Conservation (phyloP, 2,113 vertebrate species). For the Cynocephalus volans region DNA sequence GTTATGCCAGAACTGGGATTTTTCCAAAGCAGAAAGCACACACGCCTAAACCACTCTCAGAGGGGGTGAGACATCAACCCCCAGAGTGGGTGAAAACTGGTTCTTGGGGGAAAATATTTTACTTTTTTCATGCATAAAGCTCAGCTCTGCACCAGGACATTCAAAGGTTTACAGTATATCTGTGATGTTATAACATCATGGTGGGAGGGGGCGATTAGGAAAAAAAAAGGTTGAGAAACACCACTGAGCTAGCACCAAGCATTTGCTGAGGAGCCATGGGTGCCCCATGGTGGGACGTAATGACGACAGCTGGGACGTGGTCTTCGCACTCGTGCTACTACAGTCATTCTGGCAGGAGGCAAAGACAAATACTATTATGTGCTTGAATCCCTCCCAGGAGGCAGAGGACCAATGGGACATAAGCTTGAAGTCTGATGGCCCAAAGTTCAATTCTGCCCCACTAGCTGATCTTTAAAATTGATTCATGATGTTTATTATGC, state of each 20-base stretch:
- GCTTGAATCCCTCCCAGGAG: neutral
- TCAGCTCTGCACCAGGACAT: rapidly evolving
- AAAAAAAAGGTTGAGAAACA: neutral
- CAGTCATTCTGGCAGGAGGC: rapidly evolving
- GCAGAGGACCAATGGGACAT: neutral
- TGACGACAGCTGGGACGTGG: rapidly evolving
- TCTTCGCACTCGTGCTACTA: too few relatives aligned
- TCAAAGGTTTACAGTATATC: rapidly evolving
- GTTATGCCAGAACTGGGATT: neutral
- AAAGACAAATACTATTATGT: rapidly evolving
- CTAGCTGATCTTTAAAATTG: too few relatives aligned
- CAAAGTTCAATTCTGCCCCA: neutral
- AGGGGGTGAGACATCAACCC: too few relatives aligned
- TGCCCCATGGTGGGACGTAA: rapidly evolving
- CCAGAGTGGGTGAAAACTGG: too few relatives aligned
- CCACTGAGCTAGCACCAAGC: rapidly evolving
- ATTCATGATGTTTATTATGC: rapidly evolving
- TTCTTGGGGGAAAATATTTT: neutral
- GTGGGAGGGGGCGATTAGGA: rapidly evolving
- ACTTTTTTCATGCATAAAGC: neutral
- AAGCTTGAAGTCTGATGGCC: neutral
- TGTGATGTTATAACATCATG: rapidly evolving
- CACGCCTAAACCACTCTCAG: neutral
- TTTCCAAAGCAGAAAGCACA: neutral
- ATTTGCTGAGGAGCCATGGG: rapidly evolving